Percentiles rank a stretch among this genome's conserved stretches.
Conservation (phyloP, 2,888 invertebrate genomes). For the Machimus atricapillus region DNA sequence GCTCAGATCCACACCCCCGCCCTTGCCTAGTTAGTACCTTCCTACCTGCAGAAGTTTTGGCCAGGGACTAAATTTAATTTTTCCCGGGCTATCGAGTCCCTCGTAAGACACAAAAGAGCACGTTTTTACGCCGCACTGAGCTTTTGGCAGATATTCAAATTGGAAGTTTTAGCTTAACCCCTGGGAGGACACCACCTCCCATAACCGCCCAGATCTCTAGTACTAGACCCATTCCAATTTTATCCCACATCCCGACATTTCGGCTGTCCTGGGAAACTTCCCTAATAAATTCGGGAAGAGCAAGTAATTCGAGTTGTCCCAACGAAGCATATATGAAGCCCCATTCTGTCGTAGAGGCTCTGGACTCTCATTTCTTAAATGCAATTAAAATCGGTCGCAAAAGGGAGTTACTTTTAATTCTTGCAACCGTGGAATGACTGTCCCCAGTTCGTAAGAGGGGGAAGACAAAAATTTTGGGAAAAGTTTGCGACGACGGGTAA, state of each 20-base stretch:
- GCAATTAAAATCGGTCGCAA: slow-evolving; percentile 2
- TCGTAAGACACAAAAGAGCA: background rate
- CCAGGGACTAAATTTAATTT: slow-evolving; percentile 3
- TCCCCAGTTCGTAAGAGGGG: background rate
- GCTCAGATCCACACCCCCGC: background rate
- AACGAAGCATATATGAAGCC: background rate
- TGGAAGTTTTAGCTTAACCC: background rate
- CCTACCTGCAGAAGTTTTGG: background rate
- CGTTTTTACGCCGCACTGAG: slow-evolving; percentile 17
- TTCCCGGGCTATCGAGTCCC: background rate
- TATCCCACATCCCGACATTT: background rate
- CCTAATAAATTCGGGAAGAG: background rate
- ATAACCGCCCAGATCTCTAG: background rate
- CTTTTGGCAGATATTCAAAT: slow-evolving; percentile 20
- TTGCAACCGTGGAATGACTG: too few relatives aligned
- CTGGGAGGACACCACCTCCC: background rate
- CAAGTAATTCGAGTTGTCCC: background rate
- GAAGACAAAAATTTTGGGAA: background rate
- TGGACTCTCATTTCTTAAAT: background rate
- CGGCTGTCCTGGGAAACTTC: background rate
- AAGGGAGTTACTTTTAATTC: background rate
- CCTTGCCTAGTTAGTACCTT: background rate
- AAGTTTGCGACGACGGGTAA: background rate
- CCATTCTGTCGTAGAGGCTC: background rate
- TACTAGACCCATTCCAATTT: background rate